Conservation (phyloP, 2,888 invertebrate genomes). For the Leuctra nigra region DNA sequence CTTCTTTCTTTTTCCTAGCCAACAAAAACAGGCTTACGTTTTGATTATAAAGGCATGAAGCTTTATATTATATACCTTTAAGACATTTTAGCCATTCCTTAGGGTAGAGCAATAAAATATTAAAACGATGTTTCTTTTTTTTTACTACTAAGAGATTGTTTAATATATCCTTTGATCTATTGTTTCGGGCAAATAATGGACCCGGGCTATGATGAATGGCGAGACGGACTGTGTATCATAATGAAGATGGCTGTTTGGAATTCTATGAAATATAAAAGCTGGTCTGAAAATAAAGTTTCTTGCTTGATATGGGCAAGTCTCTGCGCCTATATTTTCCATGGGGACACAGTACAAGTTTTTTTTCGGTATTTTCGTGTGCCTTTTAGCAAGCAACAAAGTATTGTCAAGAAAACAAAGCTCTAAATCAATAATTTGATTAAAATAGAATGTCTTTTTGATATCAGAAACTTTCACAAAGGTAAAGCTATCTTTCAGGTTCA, state of each 20-base stretch:
- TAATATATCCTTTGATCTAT: not conserved
- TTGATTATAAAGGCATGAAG: not conserved
- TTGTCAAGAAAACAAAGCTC: no score
- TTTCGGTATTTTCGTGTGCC: no score
- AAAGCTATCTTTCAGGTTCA: no score
- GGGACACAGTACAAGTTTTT: no score
- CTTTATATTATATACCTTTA: not conserved
- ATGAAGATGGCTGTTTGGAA: not conserved
- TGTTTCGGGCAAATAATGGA: not conserved
- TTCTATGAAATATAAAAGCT: no score
- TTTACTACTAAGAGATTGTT: not conserved
- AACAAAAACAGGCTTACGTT: not conserved
- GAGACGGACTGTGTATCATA: not conserved
- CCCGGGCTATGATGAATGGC: not conserved
- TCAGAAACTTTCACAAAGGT: no score
- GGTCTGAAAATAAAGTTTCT: no score
- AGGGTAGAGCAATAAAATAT: not conserved
- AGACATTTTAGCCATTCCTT: not conserved
- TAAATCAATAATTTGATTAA: no score
- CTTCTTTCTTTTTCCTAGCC: not conserved
- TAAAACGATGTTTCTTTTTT: not conserved
- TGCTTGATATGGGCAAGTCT: no score
- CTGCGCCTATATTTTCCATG: no score
- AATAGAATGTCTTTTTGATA: no score
- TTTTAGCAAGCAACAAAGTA: no score